phyloP scores from a whole-genome alignment of 2,797 vertebrate species.

The Hydrolagus colliei region DNA sequence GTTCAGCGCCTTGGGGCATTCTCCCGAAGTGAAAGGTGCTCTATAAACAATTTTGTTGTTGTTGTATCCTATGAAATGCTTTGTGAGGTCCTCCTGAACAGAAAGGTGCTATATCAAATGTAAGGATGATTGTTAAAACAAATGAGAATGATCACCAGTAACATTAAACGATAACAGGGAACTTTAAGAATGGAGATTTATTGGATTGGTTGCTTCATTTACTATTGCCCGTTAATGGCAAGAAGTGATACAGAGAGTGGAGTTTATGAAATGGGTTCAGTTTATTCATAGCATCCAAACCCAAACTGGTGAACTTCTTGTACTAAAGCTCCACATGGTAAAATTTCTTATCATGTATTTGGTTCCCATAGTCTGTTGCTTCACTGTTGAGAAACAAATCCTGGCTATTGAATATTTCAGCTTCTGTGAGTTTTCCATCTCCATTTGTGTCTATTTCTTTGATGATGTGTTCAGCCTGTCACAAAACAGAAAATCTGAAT shows the following conservation, averaged over 20 bases:
- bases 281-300: constrained; percentile 1
- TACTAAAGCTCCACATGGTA: constrained; percentile 82
- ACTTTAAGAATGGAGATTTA: background rate
- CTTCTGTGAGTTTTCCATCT: constrained; percentile 72
- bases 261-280: background rate
- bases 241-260: background rate
- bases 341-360: constrained; percentile 70
- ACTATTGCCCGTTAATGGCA: background rate
- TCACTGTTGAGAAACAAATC: constrained; percentile 89
- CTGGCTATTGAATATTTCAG: constrained; percentile 79
- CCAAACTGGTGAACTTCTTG: background rate
- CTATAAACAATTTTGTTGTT: too few species aligned
- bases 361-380: constrained; percentile 90
- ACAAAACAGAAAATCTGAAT: constrained; percentile 37
- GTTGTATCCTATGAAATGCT: too few species aligned
- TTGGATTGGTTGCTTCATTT: background rate
- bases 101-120: too few species aligned
- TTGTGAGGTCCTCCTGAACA: too few species aligned
- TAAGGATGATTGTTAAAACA: background rate
- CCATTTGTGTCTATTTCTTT: constrained; percentile 83
- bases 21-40: too few species aligned
- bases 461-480: constrained; percentile 81
- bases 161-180: background rate
- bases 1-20: too few species aligned
- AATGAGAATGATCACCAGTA: background rate